A percentile compares a stretch with the other conserved stretches of the same genome.
Conservation (phyloP, 2,797 vertebrate genomes). For the Tragelaphus eurycerus region DNA sequence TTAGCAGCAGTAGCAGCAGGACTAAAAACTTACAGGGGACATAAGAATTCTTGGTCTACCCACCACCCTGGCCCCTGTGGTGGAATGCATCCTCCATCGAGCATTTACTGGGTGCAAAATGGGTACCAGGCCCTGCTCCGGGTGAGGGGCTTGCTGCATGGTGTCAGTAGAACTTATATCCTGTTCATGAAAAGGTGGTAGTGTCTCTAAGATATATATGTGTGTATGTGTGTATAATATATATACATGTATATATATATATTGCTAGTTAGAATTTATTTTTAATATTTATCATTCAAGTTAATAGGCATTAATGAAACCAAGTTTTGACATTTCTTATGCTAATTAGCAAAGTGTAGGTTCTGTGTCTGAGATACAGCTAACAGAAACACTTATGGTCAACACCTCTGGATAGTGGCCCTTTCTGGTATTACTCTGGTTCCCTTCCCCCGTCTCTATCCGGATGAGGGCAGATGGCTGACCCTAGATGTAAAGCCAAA, state of each 20-base stretch:
- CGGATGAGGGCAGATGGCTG: background rate
- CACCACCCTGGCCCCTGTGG: background rate
- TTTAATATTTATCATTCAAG: conserved; percentile 23
- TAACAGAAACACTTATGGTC: background rate
- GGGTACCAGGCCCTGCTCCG: background rate
- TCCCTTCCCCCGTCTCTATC: background rate
- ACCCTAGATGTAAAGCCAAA: background rate
- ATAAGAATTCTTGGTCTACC: background rate
- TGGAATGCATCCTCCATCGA: background rate
- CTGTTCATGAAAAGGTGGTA: background rate
- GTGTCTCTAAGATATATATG: background rate
- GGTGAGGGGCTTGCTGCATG: background rate
- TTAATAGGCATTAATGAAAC: background rate
- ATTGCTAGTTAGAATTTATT: background rate
- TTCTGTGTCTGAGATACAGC: background rate
- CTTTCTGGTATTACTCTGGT: background rate
- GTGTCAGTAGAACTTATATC: background rate
- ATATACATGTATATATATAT: background rate
- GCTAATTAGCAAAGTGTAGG: background rate
- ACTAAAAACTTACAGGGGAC: background rate
- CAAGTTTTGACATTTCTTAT: background rate
- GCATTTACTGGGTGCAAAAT: background rate
- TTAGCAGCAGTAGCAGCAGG: background rate
- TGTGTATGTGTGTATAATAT: background rate
- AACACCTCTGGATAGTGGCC: background rate